phyloP scores from a whole-genome alignment of 2,113 vertebrate genomes.

The Oreochromis niloticus region DNA sequence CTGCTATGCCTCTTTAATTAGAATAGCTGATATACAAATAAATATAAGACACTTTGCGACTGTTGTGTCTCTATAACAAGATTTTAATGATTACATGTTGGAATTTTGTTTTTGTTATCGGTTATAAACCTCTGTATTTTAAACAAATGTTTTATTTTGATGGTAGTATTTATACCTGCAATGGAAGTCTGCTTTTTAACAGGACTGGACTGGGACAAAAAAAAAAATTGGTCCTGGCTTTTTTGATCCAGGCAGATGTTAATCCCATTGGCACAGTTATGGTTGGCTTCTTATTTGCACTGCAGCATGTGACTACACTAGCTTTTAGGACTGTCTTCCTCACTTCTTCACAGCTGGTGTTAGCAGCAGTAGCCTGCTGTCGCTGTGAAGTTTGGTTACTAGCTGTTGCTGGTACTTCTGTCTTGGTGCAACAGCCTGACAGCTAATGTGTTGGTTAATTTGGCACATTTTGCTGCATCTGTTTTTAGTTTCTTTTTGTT shows the following conservation, averaged over 20 bases:
- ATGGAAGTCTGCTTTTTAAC: background rate
- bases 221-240: background rate
- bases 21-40: background rate
- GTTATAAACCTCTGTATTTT: background rate
- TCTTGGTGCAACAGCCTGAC: too few relatives aligned
- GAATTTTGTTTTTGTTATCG: background rate
- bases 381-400: too few relatives aligned
- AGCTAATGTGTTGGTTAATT: too few relatives aligned
- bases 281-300: too few relatives aligned
- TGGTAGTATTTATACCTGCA: background rate
- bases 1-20: background rate
- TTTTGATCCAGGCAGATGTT: background rate
- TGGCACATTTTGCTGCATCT: too few relatives aligned
- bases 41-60: background rate
- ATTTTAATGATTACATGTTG: background rate
- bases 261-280: too few relatives aligned
- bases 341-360: too few relatives aligned
- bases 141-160: background rate
- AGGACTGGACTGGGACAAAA: background rate
- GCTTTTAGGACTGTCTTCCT: too few relatives aligned
- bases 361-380: too few relatives aligned
- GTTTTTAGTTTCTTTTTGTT: too few relatives aligned
- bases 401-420: too few relatives aligned
- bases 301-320: too few relatives aligned
- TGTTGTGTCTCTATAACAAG: background rate